A percentile compares a stretch with the other conserved stretches of the same genome.
Conservation (phyloP, 2,797 vertebrate genomes). For the Sarcophilus harrisii region DNA sequence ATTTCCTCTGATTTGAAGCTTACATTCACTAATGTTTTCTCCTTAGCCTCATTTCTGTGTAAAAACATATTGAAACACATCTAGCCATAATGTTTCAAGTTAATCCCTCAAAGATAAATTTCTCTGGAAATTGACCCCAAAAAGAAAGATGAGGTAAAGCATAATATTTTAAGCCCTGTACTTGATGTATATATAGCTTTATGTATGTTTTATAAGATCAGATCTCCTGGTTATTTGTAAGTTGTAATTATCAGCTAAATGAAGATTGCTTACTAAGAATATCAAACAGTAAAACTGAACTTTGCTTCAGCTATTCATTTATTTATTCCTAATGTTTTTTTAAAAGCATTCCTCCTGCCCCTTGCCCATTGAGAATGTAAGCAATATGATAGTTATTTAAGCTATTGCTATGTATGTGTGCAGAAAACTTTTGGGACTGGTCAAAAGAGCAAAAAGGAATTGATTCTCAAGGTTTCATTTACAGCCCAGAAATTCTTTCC, state of each 20-base stretch:
- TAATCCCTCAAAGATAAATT: not conserved
- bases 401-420: not conserved
- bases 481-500: not conserved
- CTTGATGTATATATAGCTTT: not conserved
- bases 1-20: not conserved
- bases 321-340: not conserved
- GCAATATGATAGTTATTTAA: not conserved
- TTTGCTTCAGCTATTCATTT: not conserved
- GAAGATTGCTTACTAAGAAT: not conserved
- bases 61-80: not conserved
- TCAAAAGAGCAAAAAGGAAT: not conserved
- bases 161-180: not conserved
- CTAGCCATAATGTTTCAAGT: not conserved
- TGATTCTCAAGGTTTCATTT: not conserved
- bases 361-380: not conserved
- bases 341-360: not conserved
- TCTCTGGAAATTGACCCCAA: not conserved
- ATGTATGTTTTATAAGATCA: not conserved
- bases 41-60: constrained; percentile 37
- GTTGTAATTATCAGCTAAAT: not conserved
- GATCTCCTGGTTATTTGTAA: not conserved
- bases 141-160: not conserved
- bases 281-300: not conserved
- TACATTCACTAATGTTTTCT: not conserved
- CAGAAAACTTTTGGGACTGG: not conserved